A percentile compares a stretch with the other conserved stretches of the same genome.
Conservation (phyloP, 64 coral and sea anemone genomes). For the Pocillopora verrucosa region DNA sequence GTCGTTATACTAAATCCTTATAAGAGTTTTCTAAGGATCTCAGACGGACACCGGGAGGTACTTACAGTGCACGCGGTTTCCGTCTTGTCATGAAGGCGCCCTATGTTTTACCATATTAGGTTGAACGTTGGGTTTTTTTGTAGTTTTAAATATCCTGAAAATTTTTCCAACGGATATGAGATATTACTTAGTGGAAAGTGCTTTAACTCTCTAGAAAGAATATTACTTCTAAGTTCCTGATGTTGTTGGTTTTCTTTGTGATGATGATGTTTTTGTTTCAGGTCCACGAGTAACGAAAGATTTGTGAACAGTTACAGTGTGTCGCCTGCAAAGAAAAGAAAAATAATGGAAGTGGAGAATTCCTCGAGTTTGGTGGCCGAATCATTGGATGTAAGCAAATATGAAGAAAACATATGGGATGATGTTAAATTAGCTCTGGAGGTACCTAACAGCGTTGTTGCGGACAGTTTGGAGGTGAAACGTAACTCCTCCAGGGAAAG, state of each 20-base stretch:
- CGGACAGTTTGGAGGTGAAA: slow-evolving; percentile 17
- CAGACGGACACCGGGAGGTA: too few relatives aligned
- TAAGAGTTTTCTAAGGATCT: too few relatives aligned
- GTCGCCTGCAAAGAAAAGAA: slow-evolving; percentile 15
- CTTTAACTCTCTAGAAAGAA: too few relatives aligned
- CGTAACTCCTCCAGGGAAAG: not conserved
- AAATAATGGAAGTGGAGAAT: not conserved
- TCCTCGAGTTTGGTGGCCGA: not conserved
- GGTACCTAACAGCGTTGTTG: slow-evolving; percentile 1
- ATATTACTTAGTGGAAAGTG: too few relatives aligned
- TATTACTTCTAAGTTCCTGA: not conserved
- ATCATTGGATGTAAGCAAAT: slow-evolving; percentile 23
- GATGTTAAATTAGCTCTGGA: not conserved
- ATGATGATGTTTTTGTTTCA: not conserved
- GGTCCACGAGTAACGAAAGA: not conserved
- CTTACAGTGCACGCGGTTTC: too few relatives aligned
- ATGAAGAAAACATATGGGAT: too few relatives aligned
- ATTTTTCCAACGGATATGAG: too few relatives aligned
- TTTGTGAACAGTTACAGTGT: not conserved
- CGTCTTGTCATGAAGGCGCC: too few relatives aligned
- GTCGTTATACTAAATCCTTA: too few relatives aligned
- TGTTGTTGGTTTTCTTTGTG: not conserved
- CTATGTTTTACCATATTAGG: too few relatives aligned
- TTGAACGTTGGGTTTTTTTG: too few relatives aligned
- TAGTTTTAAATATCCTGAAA: too few relatives aligned